phyloP scores from a whole-genome alignment of 1,140 invertebrate species.

The Brachionus plicatilis region DNA sequence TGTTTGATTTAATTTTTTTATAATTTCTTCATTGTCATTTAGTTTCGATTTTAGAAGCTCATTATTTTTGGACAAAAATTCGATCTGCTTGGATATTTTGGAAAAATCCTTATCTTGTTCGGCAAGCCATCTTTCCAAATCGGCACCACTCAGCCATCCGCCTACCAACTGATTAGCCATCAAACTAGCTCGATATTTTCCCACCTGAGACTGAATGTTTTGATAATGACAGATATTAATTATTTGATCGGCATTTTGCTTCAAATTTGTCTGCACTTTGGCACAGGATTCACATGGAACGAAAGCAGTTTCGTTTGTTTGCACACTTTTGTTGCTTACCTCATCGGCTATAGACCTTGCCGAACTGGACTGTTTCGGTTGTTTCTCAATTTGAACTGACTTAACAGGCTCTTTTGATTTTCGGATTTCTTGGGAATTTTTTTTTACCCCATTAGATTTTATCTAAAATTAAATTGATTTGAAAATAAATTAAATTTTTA shows the following conservation, averaged over 20 bases:
- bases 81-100: slow-evolving; percentile 15
- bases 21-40: not conserved
- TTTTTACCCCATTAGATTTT: not conserved
- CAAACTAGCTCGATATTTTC: not conserved
- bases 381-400: not conserved
- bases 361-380: not conserved
- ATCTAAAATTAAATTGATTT: not conserved
- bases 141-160: not conserved
- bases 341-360: not conserved
- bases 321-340: slow-evolving; percentile 12
- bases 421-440: not conserved
- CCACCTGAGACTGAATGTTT: slow-evolving; percentile 5
- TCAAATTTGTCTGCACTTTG: slow-evolving; percentile 34
- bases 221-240: slow-evolving; percentile 35
- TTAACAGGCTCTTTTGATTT: not conserved
- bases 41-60: not conserved
- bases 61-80: slow-evolving; percentile 29
- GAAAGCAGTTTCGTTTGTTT: slow-evolving; percentile 38
- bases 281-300: slow-evolving; percentile 37
- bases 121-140: slow-evolving; percentile 17
- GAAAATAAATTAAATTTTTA: not conserved
- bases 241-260: slow-evolving; percentile 21
- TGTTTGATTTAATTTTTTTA: not conserved
- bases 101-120: slow-evolving; percentile 26
- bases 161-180: slow-evolving; percentile 38